phyloP scores from a whole-genome alignment of 2,113 vertebrate species.

The Geococcyx californianus region DNA sequence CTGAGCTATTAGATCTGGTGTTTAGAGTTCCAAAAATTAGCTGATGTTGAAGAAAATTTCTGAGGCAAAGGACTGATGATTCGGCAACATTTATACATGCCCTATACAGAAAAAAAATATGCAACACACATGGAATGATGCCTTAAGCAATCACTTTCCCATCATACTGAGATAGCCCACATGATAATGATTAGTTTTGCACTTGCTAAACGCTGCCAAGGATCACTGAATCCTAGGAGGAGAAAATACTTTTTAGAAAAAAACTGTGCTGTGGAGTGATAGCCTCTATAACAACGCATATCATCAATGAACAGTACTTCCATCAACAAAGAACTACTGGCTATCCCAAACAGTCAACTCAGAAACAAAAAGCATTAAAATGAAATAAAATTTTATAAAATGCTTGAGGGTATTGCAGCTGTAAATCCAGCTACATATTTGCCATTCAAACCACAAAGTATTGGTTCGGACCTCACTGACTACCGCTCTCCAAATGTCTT shows the following conservation, averaged over 20 bases:
- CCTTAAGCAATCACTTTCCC: not conserved
- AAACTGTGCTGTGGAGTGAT: not conserved
- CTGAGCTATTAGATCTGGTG: not conserved
- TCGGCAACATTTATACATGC: not conserved
- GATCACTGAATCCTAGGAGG: not conserved
- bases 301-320: not conserved
- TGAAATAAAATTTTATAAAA: not conserved
- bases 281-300: not conserved
- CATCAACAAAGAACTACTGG: not conserved
- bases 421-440: not conserved
- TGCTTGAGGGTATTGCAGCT: not conserved
- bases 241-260: not conserved
- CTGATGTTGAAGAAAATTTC: slow-evolving; percentile 20
- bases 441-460: not conserved
- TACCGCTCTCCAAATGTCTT: not conserved
- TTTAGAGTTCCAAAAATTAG: slow-evolving; percentile 7
- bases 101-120: not conserved
- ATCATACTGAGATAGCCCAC: not conserved
- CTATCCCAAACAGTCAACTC: not conserved
- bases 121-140: not conserved
- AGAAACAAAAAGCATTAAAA: not conserved
- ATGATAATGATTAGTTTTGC: not conserved
- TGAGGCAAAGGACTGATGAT: not conserved
- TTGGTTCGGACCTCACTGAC: not conserved
- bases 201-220: not conserved